phyloP scores from a whole-genome alignment of 2,797 vertebrate genomes.

The Bovichtus diacanthus region DNA sequence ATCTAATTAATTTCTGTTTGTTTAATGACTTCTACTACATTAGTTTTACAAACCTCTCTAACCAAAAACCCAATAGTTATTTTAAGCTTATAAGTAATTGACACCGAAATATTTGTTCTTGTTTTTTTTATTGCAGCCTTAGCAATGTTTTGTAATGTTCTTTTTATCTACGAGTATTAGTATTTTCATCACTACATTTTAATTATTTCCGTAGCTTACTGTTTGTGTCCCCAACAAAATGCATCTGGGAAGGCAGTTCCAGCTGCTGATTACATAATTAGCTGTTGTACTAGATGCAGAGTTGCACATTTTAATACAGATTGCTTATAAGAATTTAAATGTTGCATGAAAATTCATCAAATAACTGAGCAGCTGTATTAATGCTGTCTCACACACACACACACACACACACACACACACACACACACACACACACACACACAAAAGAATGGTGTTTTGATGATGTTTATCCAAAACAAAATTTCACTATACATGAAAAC shows the following conservation, averaged over 20 bases:
- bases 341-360: slow-evolving; percentile 2
- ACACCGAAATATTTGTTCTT: neutral
- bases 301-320: slow-evolving; percentile 10
- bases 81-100: neutral
- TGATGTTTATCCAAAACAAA: slow-evolving; percentile 55
- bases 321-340: slow-evolving; percentile 5
- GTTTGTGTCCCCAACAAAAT: neutral
- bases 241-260: neutral
- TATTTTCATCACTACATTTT: slow-evolving; percentile 5
- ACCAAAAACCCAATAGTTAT: neutral
- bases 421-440: neutral
- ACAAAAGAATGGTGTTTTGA: slow-evolving; percentile 29
- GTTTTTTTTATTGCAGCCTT: neutral
- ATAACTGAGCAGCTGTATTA: slow-evolving; percentile 1
- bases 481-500: slow-evolving; percentile 40
- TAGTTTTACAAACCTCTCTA: slow-evolving; percentile 12
- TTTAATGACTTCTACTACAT: neutral
- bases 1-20: slow-evolving; percentile 20
- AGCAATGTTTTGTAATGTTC: neutral
- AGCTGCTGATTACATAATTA: slow-evolving; percentile 20
- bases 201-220: neutral
- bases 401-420: neutral
- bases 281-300: neutral
- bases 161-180: neutral
- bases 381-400: slow-evolving; percentile 25